Evolutionary conservation across 2,113 vertebrate genomes (phyloP).

Genomic region (Colistium nudipinnis): DNA sequence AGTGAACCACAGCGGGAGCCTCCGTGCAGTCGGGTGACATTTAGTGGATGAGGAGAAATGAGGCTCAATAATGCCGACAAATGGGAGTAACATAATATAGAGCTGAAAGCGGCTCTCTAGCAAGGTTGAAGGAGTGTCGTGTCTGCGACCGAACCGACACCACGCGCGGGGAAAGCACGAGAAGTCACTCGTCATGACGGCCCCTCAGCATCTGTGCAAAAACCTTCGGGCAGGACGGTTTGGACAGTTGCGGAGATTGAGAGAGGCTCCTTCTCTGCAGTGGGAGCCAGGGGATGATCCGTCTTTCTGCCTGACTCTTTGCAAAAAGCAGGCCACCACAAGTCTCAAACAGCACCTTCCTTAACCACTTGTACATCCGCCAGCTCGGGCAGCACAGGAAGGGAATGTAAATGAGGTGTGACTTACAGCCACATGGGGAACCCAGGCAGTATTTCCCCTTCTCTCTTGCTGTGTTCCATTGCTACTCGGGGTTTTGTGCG

Average conservation of each 20-base stretch:
- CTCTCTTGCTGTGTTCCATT: slow-evolving; percentile 58
- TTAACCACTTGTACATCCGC: slow-evolving; percentile 76
- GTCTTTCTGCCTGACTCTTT: slow-evolving; percentile 55
- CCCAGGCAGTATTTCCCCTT: slow-evolving; percentile 54
- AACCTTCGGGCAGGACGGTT: slow-evolving; percentile 66
- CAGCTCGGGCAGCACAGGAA: slow-evolving; percentile 67
- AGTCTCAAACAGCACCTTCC: slow-evolving; percentile 71
- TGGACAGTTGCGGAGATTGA: slow-evolving; percentile 50
- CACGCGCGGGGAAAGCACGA: slow-evolving; percentile 48
- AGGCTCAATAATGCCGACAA: background rate
- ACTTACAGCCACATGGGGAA: slow-evolving; percentile 77
- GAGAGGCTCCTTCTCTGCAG: slow-evolving; percentile 63
- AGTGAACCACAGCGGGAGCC: background rate
- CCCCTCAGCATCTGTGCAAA: slow-evolving; percentile 71
- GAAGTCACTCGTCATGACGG: slow-evolving; percentile 71
- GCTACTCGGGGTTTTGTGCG: slow-evolving; percentile 43
- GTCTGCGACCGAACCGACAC: slow-evolving; percentile 70
- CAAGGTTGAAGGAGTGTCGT: slow-evolving; percentile 69
- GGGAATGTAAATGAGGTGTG: slow-evolving; percentile 79
- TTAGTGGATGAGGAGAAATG: background rate
- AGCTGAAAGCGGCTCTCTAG: slow-evolving; percentile 37
- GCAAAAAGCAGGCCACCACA: slow-evolving; percentile 73
- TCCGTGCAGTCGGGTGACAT: background rate
- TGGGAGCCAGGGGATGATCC: slow-evolving; percentile 49
- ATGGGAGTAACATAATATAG: background rate